These are phyloP conservation scores for Yponomeuta cagnagella DNA, from an alignment of 2,888 invertebrate genomes.

Conservation along the genomic window DNA sequence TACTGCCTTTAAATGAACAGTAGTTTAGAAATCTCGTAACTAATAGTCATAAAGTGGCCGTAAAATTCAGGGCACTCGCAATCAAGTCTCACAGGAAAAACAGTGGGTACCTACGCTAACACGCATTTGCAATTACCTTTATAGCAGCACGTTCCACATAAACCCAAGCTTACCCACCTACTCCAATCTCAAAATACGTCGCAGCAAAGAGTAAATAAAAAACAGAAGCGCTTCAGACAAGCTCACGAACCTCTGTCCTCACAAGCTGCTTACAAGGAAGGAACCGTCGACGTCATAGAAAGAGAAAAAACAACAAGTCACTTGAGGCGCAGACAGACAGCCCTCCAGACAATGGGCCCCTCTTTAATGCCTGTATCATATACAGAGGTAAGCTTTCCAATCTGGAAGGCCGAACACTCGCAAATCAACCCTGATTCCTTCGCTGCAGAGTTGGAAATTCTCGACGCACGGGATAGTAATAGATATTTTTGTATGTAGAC, in stretches of 20 bases:
- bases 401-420: neutral
- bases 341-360: conserved; percentile 60
- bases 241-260: conserved; percentile 6
- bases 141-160: neutral
- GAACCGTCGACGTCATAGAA: conserved; percentile 18
- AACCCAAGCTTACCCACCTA: no score
- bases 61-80: no score
- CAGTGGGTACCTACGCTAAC: neutral
- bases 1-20: no score
- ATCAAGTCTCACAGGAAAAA: no score
- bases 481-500: conserved; percentile 9
- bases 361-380: conserved; percentile 57
- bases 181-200: no score
- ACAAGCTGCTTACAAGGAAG: conserved; percentile 17
- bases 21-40: no score
- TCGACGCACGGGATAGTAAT: neutral
- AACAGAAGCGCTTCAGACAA: neutral
- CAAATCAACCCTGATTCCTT: neutral
- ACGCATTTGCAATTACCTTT: neutral
- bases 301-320: conserved; percentile 48
- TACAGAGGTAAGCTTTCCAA: conserved; percentile 22
- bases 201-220: neutral
- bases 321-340: conserved; percentile 63
- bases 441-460: neutral
- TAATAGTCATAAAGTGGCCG: no score